These are phyloP conservation scores for Cephalopterus ornatus DNA, from an alignment of 2,113 vertebrate species.

Conservation along the genomic window DNA sequence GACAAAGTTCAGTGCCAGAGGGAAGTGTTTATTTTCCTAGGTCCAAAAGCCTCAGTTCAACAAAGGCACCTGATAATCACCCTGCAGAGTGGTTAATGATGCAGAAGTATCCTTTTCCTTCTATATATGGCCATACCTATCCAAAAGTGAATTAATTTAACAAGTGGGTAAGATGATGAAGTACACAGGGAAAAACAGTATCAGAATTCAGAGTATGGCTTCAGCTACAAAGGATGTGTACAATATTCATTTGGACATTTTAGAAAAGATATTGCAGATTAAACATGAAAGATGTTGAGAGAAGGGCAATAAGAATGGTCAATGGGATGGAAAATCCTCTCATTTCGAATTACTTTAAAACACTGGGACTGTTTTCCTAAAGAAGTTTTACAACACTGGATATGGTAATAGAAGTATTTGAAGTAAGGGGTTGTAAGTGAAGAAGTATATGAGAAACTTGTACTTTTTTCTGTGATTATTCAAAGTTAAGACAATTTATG, in stretches of 20 bases:
- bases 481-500: background rate
- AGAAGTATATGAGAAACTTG: background rate
- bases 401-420: background rate
- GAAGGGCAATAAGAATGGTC: background rate
- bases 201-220: background rate
- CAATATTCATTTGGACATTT: background rate
- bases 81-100: background rate
- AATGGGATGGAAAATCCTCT: background rate
- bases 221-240: background rate
- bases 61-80: background rate
- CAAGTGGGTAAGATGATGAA: background rate
- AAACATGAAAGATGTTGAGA: background rate
- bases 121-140: accelerated
- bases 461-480: background rate
- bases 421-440: background rate
- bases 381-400: background rate
- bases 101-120: background rate
- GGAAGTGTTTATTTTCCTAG: background rate
- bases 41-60: background rate
- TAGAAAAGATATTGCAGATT: background rate
- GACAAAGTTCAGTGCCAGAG: background rate
- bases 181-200: background rate
- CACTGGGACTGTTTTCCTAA: background rate
- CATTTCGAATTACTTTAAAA: background rate
- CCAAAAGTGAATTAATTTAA: background rate